Percentiles rank a stretch among this genome's conserved stretches.
Evolutionary conservation across 2,888 invertebrate genomes (phyloP).

Genomic region (Branchellion lobata): DNA sequence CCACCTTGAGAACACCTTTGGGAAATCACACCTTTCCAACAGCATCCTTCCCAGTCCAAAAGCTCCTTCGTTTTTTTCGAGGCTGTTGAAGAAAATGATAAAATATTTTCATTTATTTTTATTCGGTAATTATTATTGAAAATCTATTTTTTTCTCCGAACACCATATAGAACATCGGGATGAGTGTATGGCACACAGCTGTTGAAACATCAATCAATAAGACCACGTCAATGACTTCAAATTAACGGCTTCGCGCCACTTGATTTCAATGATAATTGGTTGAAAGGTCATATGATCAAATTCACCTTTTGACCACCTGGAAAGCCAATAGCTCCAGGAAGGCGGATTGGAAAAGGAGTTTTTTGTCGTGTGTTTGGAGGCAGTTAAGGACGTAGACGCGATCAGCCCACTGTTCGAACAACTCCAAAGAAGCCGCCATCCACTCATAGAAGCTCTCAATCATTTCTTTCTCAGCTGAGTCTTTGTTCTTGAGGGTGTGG

Average conservation of each 20-base stretch:
- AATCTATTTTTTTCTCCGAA: too few species aligned
- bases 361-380: constrained; percentile 16
- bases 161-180: too few species aligned
- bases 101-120: not conserved
- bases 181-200: too few species aligned
- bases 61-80: not conserved
- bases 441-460: constrained; percentile 27
- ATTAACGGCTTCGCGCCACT: too few species aligned
- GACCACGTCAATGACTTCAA: too few species aligned
- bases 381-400: not conserved
- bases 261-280: too few species aligned
- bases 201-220: too few species aligned
- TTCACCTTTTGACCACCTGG: constrained; percentile 21
- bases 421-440: not conserved
- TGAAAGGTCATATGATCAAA: too few species aligned
- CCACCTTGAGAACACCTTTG: constrained; percentile 3
- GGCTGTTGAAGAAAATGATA: not conserved
- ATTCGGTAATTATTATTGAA: too few species aligned
- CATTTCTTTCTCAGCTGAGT: not conserved
- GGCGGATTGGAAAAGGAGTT: constrained; percentile 25
- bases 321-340: constrained; percentile 32
- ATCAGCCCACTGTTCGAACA: constrained; percentile 4
- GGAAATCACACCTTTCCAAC: not conserved
- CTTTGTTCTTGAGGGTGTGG: not conserved
- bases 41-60: constrained; percentile 2